These are phyloP conservation scores for Thamnophis sirtalis DNA, from an alignment of 2,113 vertebrate species.

Conservation along the genomic window DNA sequence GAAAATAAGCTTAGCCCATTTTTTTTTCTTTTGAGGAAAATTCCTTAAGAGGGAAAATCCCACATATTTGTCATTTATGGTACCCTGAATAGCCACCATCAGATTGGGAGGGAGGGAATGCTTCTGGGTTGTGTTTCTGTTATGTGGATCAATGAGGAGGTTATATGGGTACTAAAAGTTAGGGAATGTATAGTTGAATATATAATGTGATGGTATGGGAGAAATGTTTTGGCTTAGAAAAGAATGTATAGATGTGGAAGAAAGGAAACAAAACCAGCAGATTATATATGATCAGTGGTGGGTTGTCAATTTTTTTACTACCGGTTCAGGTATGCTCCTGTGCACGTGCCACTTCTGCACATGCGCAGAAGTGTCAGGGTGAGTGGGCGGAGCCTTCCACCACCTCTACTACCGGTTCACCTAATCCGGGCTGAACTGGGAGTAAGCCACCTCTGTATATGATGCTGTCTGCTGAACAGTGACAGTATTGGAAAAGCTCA, in stretches of 20 bases:
- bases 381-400: too few relatives aligned
- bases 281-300: neutral
- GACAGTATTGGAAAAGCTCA: neutral
- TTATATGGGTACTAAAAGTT: neutral
- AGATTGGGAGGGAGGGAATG: neutral
- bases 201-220: neutral
- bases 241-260: neutral
- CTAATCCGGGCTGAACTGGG: too few relatives aligned
- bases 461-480: neutral
- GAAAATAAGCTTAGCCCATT: neutral
- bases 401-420: too few relatives aligned
- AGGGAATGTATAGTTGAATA: neutral
- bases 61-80: neutral
- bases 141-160: neutral
- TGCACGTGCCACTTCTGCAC: too few relatives aligned
- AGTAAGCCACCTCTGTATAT: too few relatives aligned
- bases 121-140: neutral
- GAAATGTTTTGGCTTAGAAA: neutral
- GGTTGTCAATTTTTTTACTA: too few relatives aligned
- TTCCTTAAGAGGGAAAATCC: neutral
- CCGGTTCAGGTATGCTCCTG: too few relatives aligned
- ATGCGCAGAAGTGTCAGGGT: too few relatives aligned
- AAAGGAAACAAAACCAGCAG: neutral
- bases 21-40: neutral
- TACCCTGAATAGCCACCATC: neutral